phyloP scores from a whole-genome alignment of 2,113 vertebrate genomes.

The Echinops telfairi region DNA sequence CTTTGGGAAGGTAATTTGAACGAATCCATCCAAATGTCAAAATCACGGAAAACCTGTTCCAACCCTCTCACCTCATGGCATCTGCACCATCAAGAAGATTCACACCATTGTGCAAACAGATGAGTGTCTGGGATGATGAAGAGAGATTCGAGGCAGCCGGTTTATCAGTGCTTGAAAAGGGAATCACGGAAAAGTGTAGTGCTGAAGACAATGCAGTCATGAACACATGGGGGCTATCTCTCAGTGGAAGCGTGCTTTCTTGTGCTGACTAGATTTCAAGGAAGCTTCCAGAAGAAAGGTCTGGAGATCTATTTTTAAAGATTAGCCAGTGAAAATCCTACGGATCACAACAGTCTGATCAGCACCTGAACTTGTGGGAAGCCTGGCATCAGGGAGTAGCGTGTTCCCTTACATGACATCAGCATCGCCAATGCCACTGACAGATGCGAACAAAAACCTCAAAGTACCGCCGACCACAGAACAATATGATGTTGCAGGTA shows the following conservation, averaged over 20 bases:
- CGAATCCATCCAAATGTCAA: not conserved
- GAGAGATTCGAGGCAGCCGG: not conserved
- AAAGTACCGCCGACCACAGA: not conserved
- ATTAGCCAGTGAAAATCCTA: not conserved
- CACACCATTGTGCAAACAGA: not conserved
- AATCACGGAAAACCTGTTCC: not conserved
- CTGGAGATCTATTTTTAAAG: too few relatives aligned
- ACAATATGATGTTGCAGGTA: not conserved
- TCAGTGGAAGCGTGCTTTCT: not conserved
- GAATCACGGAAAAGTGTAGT: constrained; percentile 8
- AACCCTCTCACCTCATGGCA: not conserved
- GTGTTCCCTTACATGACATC: not conserved
- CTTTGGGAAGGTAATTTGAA: not conserved
- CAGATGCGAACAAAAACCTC: not conserved
- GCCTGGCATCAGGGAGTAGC: not conserved
- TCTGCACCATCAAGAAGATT: not conserved
- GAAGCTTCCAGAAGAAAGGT: too few relatives aligned
- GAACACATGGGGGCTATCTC: not conserved
- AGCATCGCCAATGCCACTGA: not conserved
- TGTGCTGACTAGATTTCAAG: too few relatives aligned
- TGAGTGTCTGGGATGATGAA: not conserved
- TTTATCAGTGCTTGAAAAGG: not conserved
- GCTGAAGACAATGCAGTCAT: not conserved
- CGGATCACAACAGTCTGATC: not conserved
- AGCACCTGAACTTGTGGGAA: not conserved